phyloP scores from a whole-genome alignment of 2,113 vertebrate genomes.

The Pedionomus torquatus region DNA sequence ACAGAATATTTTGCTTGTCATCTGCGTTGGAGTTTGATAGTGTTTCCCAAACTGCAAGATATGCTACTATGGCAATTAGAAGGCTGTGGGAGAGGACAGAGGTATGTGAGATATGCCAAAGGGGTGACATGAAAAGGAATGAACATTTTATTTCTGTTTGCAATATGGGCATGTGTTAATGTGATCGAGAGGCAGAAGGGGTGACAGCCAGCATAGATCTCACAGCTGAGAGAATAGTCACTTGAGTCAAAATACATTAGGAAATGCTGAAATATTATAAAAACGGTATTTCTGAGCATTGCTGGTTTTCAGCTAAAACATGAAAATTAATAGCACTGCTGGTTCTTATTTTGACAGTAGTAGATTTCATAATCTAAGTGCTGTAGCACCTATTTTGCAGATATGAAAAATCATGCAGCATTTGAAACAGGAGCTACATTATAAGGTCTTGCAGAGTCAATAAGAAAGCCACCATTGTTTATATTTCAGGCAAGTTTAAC shows the following conservation, averaged over 20 bases:
- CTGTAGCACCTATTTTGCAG: background rate
- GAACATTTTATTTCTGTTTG: background rate
- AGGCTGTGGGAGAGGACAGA: conserved; percentile 17
- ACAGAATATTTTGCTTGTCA: background rate
- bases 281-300: background rate
- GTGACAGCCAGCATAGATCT: background rate
- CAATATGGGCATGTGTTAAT: background rate
- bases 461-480: background rate
- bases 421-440: background rate
- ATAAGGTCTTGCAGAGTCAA: background rate
- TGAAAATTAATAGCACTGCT: background rate
- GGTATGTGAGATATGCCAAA: background rate
- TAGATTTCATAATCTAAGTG: background rate
- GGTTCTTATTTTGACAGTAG: background rate
- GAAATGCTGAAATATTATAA: background rate
- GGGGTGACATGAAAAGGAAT: background rate
- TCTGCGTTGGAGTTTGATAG: background rate
- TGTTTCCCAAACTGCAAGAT: background rate
- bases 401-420: background rate
- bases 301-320: background rate
- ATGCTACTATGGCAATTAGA: background rate
- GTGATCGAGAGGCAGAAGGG: background rate
- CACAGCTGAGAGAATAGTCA: background rate
- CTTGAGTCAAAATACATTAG: background rate
- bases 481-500: background rate